Base-by-base conservation (phyloP, 1,140 invertebrate species). In the Lordiphosa stackelbergi region DNA sequence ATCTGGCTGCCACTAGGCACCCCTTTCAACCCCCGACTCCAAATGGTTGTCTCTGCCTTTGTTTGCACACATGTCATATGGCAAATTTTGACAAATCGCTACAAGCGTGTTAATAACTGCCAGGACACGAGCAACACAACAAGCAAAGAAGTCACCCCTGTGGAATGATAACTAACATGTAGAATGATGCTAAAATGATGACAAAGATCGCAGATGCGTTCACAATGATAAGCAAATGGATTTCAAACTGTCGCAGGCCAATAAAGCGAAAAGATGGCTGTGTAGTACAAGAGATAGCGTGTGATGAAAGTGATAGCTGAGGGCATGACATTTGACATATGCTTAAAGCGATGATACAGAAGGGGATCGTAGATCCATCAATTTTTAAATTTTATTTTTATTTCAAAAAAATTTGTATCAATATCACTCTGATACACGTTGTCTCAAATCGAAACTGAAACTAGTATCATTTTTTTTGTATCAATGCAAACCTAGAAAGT, bases 1-100 rank as follows among this genome's bases (percentile, higher is more conserved):
- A 64, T 63, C 37, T 55, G 35, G 35, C 41, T 19, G 28, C 37
- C 53, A 41, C 34, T 40, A 24, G 35, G 48, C 66, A 81, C 47
- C 77, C 72, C 64, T 77, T 79, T 75, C 24, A 41, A 58, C 48
- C 41, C 43, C 36, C 43, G 8, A 19, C 38, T 24, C 11, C 40
- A 1, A n/a, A 11, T 59, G 38, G 55, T 75, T 68, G 48, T 66
- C 40, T 45, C 56, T 56, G 53, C 51, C 49, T 52, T 77, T 81
- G 77, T 81, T 81, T 81, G 61, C 77, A 84, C 77, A 81, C 77
- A 81, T 81, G 77, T 83, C 77, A 83, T 81, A 69, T 48, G 43
- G 66, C 40, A 43, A 60, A 73, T 64, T 64, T 70, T 84, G 77
- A 83, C 77, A 81, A 81, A 83, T 84, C 68, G 69, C 48, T 69